Base-by-base conservation (phyloP, 1,140 invertebrate species). In the Macrosteles quadrilineatus region DNA sequence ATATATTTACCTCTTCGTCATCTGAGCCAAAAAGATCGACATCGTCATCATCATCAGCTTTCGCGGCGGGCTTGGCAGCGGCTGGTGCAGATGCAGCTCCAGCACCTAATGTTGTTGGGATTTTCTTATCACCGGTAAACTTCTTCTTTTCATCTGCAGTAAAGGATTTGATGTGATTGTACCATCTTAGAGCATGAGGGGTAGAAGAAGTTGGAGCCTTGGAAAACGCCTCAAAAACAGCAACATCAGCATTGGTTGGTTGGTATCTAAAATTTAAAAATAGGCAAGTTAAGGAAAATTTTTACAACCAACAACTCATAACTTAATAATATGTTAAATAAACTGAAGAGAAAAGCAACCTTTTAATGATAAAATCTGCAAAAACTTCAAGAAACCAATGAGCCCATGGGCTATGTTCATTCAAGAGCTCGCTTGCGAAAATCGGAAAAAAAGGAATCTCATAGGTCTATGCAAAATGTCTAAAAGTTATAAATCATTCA, bases 91-190 rank as follows among this genome's bases (percentile, higher is more conserved):
- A 57, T 43, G 69, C 70, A 64, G 68, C 72, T 17, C 69, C 73
- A 62, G 74, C 68, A 4, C 77, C 78, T 57, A 82, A 80, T 63
- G 80, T 75, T 27, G 80, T 79, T 45, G 83, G 78, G 21, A 82
- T 73, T 71, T 82, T 80, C 66, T 83, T 84, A 69, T 85, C 81
- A 19, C 82, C 84, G 6, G 85, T 83, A 55, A 88, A 83, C 57
- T 78, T 84, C 29, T 83, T 82, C 25, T 80, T 78, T 55, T 87
- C 85, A 71, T 78, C 79, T 19, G 83, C 83, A 4, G 40, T 45
- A 73, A 86, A 96, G 0, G 94, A 96, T 72, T 91, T 91, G 75
- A 99, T 97, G 77, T 99, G 95, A 74, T 92, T 96, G 84, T 96
- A 98, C 96, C 96, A 99, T 74, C 97, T 87, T 29, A 94, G 84